These are phyloP conservation scores for Trachelus tabidus DNA, from an alignment of 2,888 invertebrate genomes.

Conservation along the genomic window DNA sequence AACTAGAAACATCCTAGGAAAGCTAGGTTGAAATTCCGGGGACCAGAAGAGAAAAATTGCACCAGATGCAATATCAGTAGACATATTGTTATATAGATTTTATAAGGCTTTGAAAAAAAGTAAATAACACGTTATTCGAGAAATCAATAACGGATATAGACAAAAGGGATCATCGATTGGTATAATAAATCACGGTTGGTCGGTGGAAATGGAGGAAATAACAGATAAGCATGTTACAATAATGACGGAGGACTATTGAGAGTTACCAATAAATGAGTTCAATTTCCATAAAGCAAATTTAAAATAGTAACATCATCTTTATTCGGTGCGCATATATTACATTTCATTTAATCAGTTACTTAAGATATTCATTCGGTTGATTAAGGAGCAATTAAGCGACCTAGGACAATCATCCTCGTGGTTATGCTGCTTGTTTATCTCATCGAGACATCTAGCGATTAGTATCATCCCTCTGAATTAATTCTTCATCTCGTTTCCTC, in stretches of 20 bases:
- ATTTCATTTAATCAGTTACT: constrained; percentile 55
- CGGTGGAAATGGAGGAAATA: background rate
- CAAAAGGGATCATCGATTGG: background rate
- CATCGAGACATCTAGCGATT: background rate
- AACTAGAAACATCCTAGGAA: background rate
- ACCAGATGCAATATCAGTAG: constrained; percentile 10
- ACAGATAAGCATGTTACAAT: background rate
- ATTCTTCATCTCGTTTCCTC: background rate
- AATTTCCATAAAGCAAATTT: constrained; percentile 18
- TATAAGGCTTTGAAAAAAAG: constrained; percentile 25
- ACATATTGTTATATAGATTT: constrained; percentile 35
- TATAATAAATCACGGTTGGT: background rate
- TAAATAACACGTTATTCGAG: background rate
- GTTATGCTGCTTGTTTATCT: background rate
- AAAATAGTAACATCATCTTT: constrained; percentile 65
- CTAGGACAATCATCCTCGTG: constrained; percentile 35
- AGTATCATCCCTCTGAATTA: background rate
- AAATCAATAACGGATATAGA: background rate
- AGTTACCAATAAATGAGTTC: background rate
- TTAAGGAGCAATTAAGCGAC: constrained; percentile 48
- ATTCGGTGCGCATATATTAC: constrained; percentile 65
- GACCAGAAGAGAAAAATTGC: constrained; percentile 24
- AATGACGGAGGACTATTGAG: background rate
- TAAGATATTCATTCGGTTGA: constrained; percentile 36
- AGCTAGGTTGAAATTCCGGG: constrained; percentile 4